Percentiles rank a stretch among this genome's conserved stretches.
Evolutionary conservation across 2,888 invertebrate species (phyloP).

Genomic region (Agrotis ipsilon): DNA sequence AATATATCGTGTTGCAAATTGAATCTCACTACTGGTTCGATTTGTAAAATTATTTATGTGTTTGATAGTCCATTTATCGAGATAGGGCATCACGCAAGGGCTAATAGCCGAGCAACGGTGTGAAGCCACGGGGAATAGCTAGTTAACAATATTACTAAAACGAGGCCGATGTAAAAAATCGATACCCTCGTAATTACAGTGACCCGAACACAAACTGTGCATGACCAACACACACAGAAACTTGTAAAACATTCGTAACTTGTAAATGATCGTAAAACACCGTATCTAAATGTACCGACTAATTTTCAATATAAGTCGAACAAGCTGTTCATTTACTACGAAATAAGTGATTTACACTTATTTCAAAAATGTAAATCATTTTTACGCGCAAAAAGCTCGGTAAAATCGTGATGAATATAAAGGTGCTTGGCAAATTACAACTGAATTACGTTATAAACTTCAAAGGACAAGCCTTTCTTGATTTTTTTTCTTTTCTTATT

Average conservation of each 20-base stretch:
- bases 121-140: too few species aligned
- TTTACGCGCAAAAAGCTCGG: constrained; percentile 12
- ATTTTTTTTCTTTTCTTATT: constrained; percentile 35
- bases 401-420: constrained; percentile 25
- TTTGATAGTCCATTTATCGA: too few species aligned
- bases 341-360: constrained; percentile 17
- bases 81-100: too few species aligned
- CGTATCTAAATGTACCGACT: background rate
- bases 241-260: background rate
- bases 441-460: constrained; percentile 37
- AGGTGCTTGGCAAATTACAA: constrained; percentile 36
- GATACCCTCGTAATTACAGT: background rate
- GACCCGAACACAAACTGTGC: background rate
- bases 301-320: constrained; percentile 5
- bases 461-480: constrained; percentile 43
- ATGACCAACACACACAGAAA: background rate
- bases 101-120: too few species aligned
- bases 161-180: background rate
- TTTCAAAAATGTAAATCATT: constrained; percentile 37
- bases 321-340: constrained; percentile 27
- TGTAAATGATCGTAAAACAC: background rate
- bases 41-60: too few species aligned
- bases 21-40: too few species aligned
- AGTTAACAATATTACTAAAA: background rate
- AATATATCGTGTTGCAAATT: too few species aligned